Evolutionary conservation across 2,113 vertebrate genomes (phyloP).

Genomic region (Oreotragus oreotragus): DNA sequence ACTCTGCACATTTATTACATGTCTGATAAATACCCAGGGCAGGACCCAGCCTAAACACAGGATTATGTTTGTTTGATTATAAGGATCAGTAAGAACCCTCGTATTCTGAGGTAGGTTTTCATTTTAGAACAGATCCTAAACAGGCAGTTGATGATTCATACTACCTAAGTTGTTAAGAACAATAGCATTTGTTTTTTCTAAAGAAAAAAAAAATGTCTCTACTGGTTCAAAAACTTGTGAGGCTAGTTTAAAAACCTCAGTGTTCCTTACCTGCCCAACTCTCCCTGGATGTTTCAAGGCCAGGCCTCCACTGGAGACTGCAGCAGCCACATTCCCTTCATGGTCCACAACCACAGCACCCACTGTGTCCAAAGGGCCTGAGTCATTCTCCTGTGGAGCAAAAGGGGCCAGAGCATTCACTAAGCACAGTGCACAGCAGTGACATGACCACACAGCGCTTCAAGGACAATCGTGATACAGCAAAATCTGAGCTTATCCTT

Average conservation of each 20-base stretch:
- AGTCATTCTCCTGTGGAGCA: constrained; percentile 87
- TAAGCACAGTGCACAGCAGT: neutral
- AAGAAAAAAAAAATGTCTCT: neutral
- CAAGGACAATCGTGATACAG: neutral
- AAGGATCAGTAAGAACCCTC: constrained; percentile 20
- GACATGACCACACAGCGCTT: neutral
- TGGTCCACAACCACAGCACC: constrained; percentile 97
- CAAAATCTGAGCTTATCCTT: neutral
- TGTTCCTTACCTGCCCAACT: constrained; percentile 91
- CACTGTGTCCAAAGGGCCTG: constrained; percentile 94
- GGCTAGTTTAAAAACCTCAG: neutral
- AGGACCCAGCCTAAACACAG: neutral
- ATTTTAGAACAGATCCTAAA: neutral
- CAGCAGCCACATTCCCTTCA: constrained; percentile 97
- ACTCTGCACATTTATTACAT: neutral
- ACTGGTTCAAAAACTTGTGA: neutral
- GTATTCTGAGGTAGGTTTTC: neutral
- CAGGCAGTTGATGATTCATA: constrained; percentile 11
- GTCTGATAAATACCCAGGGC: neutral
- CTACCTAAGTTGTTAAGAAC: neutral
- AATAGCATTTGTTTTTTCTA: neutral
- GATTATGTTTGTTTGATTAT: neutral
- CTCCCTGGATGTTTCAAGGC: constrained; percentile 98
- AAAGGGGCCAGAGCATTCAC: neutral
- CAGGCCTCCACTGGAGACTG: constrained; percentile 97